Evolutionary conservation across 2,888 invertebrate genomes (phyloP).

Genomic region (Eudemis profundana): DNA sequence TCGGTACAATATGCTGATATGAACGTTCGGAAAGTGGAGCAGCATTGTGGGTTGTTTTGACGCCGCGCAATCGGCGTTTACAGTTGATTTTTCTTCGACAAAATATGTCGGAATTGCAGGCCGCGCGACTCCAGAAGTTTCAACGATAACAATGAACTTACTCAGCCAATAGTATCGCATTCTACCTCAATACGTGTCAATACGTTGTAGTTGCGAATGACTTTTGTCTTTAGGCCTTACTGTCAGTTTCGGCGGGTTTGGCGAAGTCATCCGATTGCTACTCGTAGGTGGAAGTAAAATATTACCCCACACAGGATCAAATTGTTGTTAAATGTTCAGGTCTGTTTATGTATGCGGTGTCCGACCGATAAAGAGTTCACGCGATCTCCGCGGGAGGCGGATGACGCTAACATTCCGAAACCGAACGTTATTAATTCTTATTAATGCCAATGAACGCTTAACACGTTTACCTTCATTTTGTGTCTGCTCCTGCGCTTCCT

Average conservation of each 20-base stretch:
- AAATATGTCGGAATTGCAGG: constrained; percentile 3
- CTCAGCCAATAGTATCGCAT: constrained; percentile 2
- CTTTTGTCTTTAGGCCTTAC: background rate
- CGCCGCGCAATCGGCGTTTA: constrained; percentile 16
- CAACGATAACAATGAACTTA: constrained; percentile 7
- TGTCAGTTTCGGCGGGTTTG: background rate
- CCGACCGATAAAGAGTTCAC: constrained; percentile 78
- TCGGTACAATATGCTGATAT: constrained; percentile 35
- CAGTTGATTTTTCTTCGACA: background rate
- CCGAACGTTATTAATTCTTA: constrained; percentile 78
- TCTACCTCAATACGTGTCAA: background rate
- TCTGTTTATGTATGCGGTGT: constrained; percentile 47
- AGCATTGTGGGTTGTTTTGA: constrained; percentile 25
- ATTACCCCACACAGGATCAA: constrained; percentile 9
- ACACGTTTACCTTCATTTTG: constrained; percentile 75
- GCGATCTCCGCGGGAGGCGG: constrained; percentile 78
- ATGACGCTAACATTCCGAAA: constrained; percentile 76
- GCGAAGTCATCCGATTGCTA: constrained; percentile 11
- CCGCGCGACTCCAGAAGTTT: background rate
- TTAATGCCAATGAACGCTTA: constrained; percentile 79
- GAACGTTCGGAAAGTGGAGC: constrained; percentile 29
- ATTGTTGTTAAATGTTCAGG: constrained; percentile 24
- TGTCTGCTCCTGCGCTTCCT: constrained; percentile 58
- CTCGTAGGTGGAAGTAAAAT: background rate
- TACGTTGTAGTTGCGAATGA: background rate